A percentile compares a stretch with the other conserved stretches of the same genome.
Conservation (phyloP, 64 coral and sea anemone genomes). For the Anthopleura sola region DNA sequence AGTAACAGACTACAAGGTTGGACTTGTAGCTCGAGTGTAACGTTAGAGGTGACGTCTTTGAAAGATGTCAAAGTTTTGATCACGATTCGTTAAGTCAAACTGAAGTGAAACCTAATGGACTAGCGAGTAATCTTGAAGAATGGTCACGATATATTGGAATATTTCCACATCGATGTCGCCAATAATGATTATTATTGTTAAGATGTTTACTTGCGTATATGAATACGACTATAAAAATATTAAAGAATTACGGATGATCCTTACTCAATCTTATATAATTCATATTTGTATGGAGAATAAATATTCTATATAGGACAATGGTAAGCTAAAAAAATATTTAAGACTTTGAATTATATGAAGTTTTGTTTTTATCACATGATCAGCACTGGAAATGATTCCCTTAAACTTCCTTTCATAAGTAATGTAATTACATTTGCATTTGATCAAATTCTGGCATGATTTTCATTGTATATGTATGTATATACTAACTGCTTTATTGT, state of each 20-base stretch:
- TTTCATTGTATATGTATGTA: too few species aligned
- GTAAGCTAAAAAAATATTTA: background rate
- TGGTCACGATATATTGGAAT: too few species aligned
- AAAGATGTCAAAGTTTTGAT: too few species aligned
- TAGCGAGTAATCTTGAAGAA: too few species aligned
- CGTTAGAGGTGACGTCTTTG: background rate
- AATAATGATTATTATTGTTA: background rate
- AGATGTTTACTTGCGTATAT: background rate
- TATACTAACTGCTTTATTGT: too few species aligned
- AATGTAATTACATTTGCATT: too few species aligned
- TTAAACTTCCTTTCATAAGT: too few species aligned
- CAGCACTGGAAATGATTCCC: background rate
- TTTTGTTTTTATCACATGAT: background rate
- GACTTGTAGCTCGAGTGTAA: background rate
- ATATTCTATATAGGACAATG: background rate
- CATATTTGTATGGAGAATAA: background rate
- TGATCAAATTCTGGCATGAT: too few species aligned
- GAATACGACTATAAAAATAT: background rate
- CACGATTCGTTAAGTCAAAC: too few species aligned
- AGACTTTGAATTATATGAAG: background rate
- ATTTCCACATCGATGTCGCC: too few species aligned
- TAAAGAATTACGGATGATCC: background rate
- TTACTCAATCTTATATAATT: background rate
- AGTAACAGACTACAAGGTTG: background rate
- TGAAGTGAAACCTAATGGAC: too few species aligned